Evolutionary conservation across 2,888 invertebrate genomes (phyloP).

Genomic region (Himalopsyche kuldschensis): DNA sequence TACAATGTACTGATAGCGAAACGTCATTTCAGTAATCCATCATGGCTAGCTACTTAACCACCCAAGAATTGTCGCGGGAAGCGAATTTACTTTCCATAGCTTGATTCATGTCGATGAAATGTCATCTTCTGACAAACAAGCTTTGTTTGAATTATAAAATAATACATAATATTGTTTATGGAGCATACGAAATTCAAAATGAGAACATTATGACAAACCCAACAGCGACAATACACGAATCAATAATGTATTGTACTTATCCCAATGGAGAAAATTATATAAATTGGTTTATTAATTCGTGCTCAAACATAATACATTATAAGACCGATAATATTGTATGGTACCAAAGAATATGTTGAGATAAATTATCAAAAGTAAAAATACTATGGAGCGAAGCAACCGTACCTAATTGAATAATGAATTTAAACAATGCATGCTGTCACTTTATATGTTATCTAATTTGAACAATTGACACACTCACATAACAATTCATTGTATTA

Average conservation of each 20-base stretch:
- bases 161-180: too few relatives aligned
- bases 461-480: neutral
- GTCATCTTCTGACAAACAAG: too few relatives aligned
- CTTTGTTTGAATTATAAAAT: too few relatives aligned
- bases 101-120: neutral
- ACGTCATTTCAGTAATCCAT: neutral
- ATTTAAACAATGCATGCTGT: conserved; percentile 4
- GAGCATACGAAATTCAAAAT: too few relatives aligned
- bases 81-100: neutral
- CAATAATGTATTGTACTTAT: too few relatives aligned
- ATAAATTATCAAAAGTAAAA: neutral
- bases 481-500: neutral
- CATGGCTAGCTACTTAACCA: neutral
- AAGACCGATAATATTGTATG: neutral
- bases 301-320: too few relatives aligned
- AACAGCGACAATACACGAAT: too few relatives aligned
- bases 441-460: conserved; percentile 2
- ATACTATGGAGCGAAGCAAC: too few relatives aligned
- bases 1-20: neutral
- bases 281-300: too few relatives aligned
- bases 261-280: too few relatives aligned
- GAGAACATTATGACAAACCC: too few relatives aligned
- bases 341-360: neutral
- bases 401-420: conserved; percentile 9
- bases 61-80: neutral